Evolutionary conservation across 2,113 vertebrate genomes (phyloP), one percentile per base, ranked within the genome.

Genomic region (Holacanthus passer): DNA sequence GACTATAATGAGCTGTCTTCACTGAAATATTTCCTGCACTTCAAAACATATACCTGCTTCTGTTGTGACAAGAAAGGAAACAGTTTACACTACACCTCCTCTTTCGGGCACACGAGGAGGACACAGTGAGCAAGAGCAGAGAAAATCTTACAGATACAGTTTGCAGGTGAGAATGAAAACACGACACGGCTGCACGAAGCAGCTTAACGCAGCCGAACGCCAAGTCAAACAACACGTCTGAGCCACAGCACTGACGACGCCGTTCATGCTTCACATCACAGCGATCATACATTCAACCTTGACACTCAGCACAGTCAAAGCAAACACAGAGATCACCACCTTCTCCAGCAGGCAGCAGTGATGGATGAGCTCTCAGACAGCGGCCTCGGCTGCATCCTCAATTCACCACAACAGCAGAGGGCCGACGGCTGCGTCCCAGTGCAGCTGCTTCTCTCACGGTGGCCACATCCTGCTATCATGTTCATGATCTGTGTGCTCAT

Each of bases 281-380:
- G 70, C 41, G 1, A 83, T 72, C 78, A 65, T 50, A 81, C 65
- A 52, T 74, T 83, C 77, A 81, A 73, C 74, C 72, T 85, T 79
- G 81, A 87, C 58, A 53, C 69, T 60, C 56, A 24, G 31, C 73
- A 78, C 64, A 78, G 81, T 53, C 72, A 63, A 70, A 76, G 66
- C 83, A 77, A 88, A 87, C 79, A 84, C 78, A 72, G 73, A 70
- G 65, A 87, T 83, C 84, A 66, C 53, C 79, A 58, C 63, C 12
- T 27, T 74, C 77, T 82, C 55, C 45, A 24, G 58, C 84, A 78
- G 76, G 75, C 85, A 71, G 74, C 43, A 17, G n/a, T 83, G 90
- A 88, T 86, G 63, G 89, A 92, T 88, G 88, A 81, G 84, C 82
- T 89, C 77, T 85, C 69, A 52, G 62, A 81, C 59, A 77, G 52